A percentile compares a stretch with the other conserved stretches of the same genome.
phyloP scores from a whole-genome alignment of 2,888 invertebrate genomes.

The Dryocosmus kuriphilus region DNA sequence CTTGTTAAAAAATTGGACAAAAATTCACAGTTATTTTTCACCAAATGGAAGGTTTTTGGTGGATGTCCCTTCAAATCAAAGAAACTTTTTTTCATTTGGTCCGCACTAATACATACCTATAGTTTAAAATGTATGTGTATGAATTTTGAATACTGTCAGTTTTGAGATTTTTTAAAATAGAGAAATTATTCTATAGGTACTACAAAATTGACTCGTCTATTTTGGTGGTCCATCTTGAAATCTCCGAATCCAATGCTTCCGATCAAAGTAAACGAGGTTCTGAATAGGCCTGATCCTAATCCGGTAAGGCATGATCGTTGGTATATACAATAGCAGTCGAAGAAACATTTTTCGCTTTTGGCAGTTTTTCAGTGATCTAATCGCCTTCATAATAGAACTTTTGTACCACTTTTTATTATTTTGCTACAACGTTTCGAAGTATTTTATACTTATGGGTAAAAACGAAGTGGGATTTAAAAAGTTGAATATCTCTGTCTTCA shows the following conservation, averaged over 20 bases:
- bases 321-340: neutral
- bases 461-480: too few species aligned
- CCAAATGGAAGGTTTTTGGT: too few species aligned
- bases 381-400: neutral
- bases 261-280: neutral
- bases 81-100: too few species aligned
- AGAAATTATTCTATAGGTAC: neutral
- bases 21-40: too few species aligned
- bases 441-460: too few species aligned
- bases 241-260: neutral
- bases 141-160: neutral
- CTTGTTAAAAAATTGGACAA: too few species aligned
- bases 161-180: neutral
- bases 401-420: neutral
- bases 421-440: neutral
- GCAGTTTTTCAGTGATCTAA: neutral
- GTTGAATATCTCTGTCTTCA: too few species aligned
- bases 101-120: too few species aligned
- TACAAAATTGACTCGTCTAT: neutral
- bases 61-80: too few species aligned
- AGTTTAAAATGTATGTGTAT: too few species aligned
- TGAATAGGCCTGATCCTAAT: slow-evolving; percentile 1
- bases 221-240: neutral
- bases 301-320: neutral
- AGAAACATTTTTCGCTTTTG: neutral